Conservation (phyloP, 53 echinoderm and acorn worm species). For the Mesocentrotus franciscanus region DNA sequence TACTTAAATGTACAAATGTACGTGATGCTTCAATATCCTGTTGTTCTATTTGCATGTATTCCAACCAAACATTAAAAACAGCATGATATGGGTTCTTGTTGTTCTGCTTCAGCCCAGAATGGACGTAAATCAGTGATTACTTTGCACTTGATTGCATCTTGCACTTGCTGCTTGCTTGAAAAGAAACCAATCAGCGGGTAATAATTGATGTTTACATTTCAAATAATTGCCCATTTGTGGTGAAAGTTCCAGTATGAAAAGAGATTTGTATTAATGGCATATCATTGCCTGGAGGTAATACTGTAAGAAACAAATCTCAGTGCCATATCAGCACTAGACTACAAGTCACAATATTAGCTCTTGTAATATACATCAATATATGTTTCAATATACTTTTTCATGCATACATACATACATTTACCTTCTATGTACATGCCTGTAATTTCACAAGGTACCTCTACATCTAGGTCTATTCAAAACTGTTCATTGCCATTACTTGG, state of each 20-base stretch:
- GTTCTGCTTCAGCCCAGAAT: background rate
- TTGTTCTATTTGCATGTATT: background rate
- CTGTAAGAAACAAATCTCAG: background rate
- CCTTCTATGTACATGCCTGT: too few relatives aligned
- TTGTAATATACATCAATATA: too few relatives aligned
- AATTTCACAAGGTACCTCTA: too few relatives aligned
- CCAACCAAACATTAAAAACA: background rate
- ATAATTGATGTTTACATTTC: conserved; percentile 39
- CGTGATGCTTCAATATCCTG: background rate
- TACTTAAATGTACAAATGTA: too few relatives aligned
- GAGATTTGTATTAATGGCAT: conserved; percentile 43
- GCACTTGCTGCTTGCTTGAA: background rate
- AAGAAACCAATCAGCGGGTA: background rate
- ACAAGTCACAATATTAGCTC: background rate
- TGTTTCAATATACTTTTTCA: too few relatives aligned
- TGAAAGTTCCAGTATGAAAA: background rate
- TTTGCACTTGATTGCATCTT: conserved; percentile 30
- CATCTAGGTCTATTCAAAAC: too few relatives aligned
- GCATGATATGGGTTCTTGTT: background rate
- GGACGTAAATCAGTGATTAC: background rate
- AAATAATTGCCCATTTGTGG: conserved; percentile 35
- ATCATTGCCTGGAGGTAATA: background rate
- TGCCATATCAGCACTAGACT: background rate
- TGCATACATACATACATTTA: too few relatives aligned
- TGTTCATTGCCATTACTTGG: too few relatives aligned